Evolutionary conservation across 2,113 vertebrate species (phyloP).

Genomic region (Strix aluco): DNA sequence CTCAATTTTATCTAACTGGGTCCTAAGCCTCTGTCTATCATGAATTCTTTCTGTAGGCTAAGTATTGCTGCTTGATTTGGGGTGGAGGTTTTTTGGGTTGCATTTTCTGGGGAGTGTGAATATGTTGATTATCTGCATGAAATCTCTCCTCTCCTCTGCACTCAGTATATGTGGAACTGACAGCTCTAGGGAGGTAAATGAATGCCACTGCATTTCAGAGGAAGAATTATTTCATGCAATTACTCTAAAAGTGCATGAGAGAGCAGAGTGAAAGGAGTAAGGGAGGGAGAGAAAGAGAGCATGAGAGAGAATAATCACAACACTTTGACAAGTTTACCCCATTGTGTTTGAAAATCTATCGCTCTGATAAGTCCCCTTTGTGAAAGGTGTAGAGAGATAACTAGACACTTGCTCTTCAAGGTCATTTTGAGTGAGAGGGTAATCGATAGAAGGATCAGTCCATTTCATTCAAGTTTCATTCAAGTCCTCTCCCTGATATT

Average conservation of each 20-base stretch:
- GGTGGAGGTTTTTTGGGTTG: background rate
- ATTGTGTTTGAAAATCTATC: slow-evolving; percentile 60
- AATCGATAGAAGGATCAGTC: background rate
- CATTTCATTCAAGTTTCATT: background rate
- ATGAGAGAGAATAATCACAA: slow-evolving; percentile 57
- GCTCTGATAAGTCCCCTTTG: slow-evolving; percentile 19
- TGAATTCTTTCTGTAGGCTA: background rate
- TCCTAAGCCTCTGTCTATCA: background rate
- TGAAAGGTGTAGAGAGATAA: slow-evolving; percentile 48
- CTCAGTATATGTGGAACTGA: background rate
- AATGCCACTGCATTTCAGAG: slow-evolving; percentile 59
- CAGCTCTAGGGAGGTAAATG: slow-evolving; percentile 28
- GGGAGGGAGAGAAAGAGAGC: slow-evolving; percentile 18
- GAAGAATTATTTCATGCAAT: slow-evolving; percentile 66
- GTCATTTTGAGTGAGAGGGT: background rate
- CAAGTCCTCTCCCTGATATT: background rate
- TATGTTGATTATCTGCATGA: slow-evolving; percentile 36
- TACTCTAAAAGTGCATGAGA: slow-evolving; percentile 52
- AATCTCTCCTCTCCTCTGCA: background rate
- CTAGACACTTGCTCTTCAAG: slow-evolving; percentile 22
- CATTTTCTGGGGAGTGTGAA: background rate
- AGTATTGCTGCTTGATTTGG: background rate
- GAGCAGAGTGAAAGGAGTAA: slow-evolving; percentile 33
- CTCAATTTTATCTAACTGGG: background rate
- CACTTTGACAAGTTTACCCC: slow-evolving; percentile 55